Percentiles rank a stretch among this genome's conserved stretches.
Conservation (phyloP, 2,888 invertebrate genomes). For the Drosophila paranaensis region DNA sequence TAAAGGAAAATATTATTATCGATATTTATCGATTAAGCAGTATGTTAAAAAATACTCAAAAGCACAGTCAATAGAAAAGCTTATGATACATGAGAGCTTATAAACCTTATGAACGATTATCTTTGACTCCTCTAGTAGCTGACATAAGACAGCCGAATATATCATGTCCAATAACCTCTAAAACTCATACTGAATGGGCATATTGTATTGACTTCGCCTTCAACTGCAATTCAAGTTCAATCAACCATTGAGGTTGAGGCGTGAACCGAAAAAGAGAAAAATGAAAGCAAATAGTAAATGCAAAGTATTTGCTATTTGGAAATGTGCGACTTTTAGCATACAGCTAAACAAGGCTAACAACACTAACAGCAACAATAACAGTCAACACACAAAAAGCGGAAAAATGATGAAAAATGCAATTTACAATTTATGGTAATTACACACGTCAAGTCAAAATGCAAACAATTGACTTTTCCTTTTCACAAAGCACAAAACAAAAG, state of each 20-base stretch:
- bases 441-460: conserved; percentile 58
- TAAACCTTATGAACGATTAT: no score
- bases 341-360: conserved; percentile 12
- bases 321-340: conserved; percentile 77
- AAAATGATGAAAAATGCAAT: conserved; percentile 64
- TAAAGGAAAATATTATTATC: no score
- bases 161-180: background rate
- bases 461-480: conserved; percentile 78
- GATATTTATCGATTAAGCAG: no score
- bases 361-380: conserved; percentile 1
- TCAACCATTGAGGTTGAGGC: conserved; percentile 76
- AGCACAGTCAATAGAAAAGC: no score
- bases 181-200: background rate
- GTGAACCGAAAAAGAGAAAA: conserved; percentile 63
- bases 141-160: background rate
- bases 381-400: conserved; percentile 22
- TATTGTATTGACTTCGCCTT: background rate
- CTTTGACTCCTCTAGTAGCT: no score
- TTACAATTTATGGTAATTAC: conserved; percentile 77
- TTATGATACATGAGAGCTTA: no score
- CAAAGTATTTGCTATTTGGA: conserved; percentile 66
- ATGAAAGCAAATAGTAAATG: conserved; percentile 65
- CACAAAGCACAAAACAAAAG: conserved; percentile 10
- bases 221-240: conserved; percentile 61
- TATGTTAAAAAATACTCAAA: no score